Conservation (phyloP, 2,113 vertebrate genomes). For the Danionella cerebrum region DNA sequence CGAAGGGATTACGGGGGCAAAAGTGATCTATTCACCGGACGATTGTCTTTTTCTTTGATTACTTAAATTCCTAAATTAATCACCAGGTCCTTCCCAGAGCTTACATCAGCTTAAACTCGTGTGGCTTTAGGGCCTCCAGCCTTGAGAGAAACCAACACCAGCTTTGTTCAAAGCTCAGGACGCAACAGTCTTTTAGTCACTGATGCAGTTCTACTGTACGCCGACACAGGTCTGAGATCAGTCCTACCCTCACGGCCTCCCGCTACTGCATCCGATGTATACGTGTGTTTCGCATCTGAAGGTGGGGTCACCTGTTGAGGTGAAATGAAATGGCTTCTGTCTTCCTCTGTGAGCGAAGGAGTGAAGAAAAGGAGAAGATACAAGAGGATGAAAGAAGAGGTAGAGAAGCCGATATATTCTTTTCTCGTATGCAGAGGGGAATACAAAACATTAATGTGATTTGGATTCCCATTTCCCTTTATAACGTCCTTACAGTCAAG, state of each 20-base stretch:
- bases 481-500: neutral
- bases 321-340: slow-evolving; percentile 27
- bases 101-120: slow-evolving; percentile 29
- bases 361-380: slow-evolving; percentile 6
- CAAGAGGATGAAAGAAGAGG: neutral
- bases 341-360: slow-evolving; percentile 16
- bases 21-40: slow-evolving; percentile 41
- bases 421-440: neutral
- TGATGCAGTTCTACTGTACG: slow-evolving; percentile 25
- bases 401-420: neutral
- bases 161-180: slow-evolving; percentile 55
- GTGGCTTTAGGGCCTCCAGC: no score
- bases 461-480: neutral
- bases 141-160: no score
- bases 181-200: slow-evolving; percentile 51
- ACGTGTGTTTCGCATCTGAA: neutral
- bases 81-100: slow-evolving; percentile 28
- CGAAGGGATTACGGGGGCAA: slow-evolving; percentile 65
- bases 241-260: no score
- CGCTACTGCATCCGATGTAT: neutral
- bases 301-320: slow-evolving; percentile 9
- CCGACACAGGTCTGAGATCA: no score
- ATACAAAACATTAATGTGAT: slow-evolving; percentile 3
- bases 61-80: slow-evolving; percentile 46
- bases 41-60: slow-evolving; percentile 64